These are phyloP conservation scores for Xanthorhoe designata DNA, from an alignment of 2,888 invertebrate species.

Conservation along the genomic window DNA sequence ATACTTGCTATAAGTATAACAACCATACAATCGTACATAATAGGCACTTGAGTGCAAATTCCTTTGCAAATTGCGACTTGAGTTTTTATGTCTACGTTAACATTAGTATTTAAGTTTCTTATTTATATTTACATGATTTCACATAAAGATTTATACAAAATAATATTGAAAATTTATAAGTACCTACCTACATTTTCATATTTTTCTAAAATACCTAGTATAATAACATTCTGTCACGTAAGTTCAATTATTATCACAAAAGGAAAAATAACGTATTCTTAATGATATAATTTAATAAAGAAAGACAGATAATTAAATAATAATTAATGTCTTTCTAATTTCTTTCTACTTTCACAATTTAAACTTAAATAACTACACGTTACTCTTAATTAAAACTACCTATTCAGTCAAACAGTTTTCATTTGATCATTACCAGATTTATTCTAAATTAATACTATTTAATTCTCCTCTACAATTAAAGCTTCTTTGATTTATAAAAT, in stretches of 20 bases:
- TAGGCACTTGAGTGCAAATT: conserved; percentile 35
- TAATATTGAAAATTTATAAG: conserved; percentile 18
- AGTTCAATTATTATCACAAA: conserved; percentile 46
- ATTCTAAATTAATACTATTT: conserved; percentile 48
- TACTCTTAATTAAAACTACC: conserved; percentile 38
- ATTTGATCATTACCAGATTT: conserved; percentile 55
- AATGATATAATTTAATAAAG: conserved; percentile 26
- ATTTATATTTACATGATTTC: conserved; percentile 34
- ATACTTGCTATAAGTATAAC: conserved; percentile 32
- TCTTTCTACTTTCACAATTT: conserved; percentile 35
- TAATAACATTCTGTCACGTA: conserved; percentile 30
- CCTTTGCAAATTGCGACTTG: conserved; percentile 32
- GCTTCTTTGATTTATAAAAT: conserved; percentile 76
- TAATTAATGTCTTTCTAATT: conserved; percentile 22
- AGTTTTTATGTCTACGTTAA: conserved; percentile 16
- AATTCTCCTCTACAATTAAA: conserved; percentile 72
- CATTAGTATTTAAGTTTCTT: conserved; percentile 16
- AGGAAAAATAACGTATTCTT: conserved; percentile 38
- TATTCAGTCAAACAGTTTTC: conserved; percentile 61
- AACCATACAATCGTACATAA: conserved; percentile 36
- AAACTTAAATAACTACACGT: conserved; percentile 46
- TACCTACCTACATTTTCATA: conserved; percentile 16
- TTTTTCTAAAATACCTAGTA: conserved; percentile 22
- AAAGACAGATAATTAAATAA: conserved; percentile 26
- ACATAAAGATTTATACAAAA: conserved; percentile 23